Conservation (phyloP, 1,140 invertebrate genomes). For the Heliconius eleuchia region DNA sequence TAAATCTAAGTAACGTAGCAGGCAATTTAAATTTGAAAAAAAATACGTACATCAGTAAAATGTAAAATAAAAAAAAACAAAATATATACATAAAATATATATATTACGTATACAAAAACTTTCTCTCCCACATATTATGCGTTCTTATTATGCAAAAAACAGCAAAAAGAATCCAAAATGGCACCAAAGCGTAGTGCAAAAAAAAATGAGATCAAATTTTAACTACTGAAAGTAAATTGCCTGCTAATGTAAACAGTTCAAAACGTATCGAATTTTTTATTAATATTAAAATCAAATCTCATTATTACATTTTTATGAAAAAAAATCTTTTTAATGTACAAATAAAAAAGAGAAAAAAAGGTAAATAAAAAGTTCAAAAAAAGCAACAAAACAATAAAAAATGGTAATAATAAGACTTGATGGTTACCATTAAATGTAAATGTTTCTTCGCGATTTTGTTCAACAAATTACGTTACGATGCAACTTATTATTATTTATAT, state of each 20-base stretch:
- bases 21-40: constrained; percentile 68
- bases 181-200: constrained; percentile 68
- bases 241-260: constrained; percentile 63
- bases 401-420: constrained; percentile 55
- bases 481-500: constrained; percentile 64
- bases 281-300: constrained; percentile 49
- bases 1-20: constrained; percentile 71
- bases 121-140: constrained; percentile 52
- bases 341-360: constrained; percentile 27
- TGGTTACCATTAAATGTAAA: constrained; percentile 43
- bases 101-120: constrained; percentile 36
- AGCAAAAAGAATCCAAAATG: constrained; percentile 52
- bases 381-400: constrained; percentile 17
- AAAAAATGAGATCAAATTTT: constrained; percentile 74
- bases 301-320: constrained; percentile 47
- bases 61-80: constrained; percentile 34
- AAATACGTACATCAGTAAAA: constrained; percentile 34
- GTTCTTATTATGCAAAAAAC: constrained; percentile 64
- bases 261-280: constrained; percentile 47
- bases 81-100: constrained; percentile 16
- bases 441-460: constrained; percentile 69
- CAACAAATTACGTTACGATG: constrained; percentile 58
- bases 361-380: constrained; percentile 30
- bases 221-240: constrained; percentile 67
- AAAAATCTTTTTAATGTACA: constrained; percentile 24